Conservation (phyloP, 1,140 invertebrate species). For the Pomacea maculata region DNA sequence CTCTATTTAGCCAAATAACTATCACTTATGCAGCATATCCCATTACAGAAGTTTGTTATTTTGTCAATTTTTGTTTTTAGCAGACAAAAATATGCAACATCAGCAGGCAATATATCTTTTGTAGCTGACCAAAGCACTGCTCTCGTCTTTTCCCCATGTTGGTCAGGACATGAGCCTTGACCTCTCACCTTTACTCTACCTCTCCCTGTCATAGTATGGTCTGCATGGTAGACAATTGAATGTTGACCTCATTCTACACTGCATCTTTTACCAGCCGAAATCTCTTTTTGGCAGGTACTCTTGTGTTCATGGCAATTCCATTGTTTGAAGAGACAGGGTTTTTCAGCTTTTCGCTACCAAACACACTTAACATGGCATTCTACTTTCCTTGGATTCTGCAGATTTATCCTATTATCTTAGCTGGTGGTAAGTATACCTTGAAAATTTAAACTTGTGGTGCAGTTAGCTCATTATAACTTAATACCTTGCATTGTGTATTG, state of each 20-base stretch:
- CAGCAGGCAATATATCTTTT: too few species aligned
- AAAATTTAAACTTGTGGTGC: background rate
- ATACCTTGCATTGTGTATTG: background rate
- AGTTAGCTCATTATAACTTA: background rate
- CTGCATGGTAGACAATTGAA: too few species aligned
- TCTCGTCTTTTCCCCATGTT: too few species aligned
- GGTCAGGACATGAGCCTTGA: too few species aligned
- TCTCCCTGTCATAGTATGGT: too few species aligned
- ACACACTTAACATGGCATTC: slow-evolving; percentile 86
- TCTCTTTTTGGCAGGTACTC: slow-evolving; percentile 66
- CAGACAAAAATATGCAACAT: too few species aligned
- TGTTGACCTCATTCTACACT: too few species aligned
- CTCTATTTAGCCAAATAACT: background rate
- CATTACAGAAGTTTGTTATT: too few species aligned
- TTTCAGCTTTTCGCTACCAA: slow-evolving; percentile 83
- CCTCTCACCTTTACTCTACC: too few species aligned
- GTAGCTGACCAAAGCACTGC: background rate
- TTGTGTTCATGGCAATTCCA: slow-evolving; percentile 75
- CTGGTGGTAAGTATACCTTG: slow-evolving; percentile 70
- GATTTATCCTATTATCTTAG: slow-evolving; percentile 79
- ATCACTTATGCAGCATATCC: background rate
- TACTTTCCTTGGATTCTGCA: slow-evolving; percentile 83
- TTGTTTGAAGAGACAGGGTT: slow-evolving; percentile 87
- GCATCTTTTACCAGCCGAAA: background rate
- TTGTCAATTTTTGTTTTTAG: too few species aligned